Conservation (phyloP, 2,113 vertebrate genomes). For the Eira barbara region DNA sequence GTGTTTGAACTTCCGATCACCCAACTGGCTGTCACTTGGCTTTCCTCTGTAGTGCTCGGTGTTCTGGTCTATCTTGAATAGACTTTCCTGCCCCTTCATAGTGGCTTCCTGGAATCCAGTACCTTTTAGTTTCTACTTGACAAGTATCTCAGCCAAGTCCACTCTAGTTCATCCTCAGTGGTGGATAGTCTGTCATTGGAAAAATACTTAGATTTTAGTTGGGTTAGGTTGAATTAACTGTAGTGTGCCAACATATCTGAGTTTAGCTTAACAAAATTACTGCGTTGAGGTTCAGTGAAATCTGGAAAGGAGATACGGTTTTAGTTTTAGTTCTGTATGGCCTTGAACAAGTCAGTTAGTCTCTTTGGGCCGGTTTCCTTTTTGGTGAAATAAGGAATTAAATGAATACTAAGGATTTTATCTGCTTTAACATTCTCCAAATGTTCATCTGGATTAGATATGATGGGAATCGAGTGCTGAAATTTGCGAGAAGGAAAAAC, state of each 20-base stretch:
- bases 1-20: conserved; percentile 37
- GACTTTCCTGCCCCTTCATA: not conserved
- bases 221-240: conserved; percentile 17
- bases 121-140: not conserved
- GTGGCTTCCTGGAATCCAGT: not conserved
- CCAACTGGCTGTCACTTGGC: not conserved
- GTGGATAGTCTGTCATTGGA: not conserved
- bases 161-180: not conserved
- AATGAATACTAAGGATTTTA: not conserved
- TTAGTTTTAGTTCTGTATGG: conserved; percentile 20
- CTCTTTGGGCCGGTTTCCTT: not conserved
- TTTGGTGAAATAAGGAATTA: conserved; percentile 5
- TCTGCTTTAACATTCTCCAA: not conserved
- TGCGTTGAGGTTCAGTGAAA: conserved; percentile 13
- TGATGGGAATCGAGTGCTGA: not conserved
- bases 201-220: conserved; percentile 34
- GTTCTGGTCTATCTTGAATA: not conserved
- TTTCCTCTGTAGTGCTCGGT: not conserved
- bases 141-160: not conserved
- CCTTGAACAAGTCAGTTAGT: not conserved
- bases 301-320: not conserved
- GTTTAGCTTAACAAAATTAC: not conserved
- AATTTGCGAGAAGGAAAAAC: not conserved
- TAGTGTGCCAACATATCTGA: not conserved
- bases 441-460: not conserved